A percentile compares a stretch with the other conserved stretches of the same genome.
Conservation (phyloP, 2,113 vertebrate genomes). For the Elanoides forficatus region DNA sequence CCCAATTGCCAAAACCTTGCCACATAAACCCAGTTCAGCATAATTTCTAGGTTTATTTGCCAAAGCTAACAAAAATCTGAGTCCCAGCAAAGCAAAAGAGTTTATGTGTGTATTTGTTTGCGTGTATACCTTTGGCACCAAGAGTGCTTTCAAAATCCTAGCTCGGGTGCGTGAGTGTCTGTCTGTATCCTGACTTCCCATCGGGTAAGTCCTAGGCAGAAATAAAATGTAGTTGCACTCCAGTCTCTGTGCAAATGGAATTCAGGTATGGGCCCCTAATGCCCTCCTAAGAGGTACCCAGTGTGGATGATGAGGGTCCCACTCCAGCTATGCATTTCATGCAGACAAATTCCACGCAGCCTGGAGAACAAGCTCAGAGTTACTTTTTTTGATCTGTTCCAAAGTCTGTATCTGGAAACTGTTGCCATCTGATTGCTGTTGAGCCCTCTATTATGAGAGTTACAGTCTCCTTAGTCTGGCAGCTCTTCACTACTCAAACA, state of each 20-base stretch:
- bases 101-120: background rate
- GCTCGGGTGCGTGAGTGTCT: background rate
- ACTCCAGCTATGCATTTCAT: background rate
- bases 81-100: background rate
- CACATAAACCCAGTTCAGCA: background rate
- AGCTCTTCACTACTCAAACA: background rate
- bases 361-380: background rate
- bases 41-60: background rate
- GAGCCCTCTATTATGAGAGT: background rate
- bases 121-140: background rate
- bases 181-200: background rate
- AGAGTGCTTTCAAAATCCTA: background rate
- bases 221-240: background rate
- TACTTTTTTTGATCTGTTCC: background rate
- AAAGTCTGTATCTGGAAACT: background rate
- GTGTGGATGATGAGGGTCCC: background rate
- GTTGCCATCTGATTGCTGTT: background rate
- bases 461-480: background rate
- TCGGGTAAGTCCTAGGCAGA: background rate
- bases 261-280: background rate
- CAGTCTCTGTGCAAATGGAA: background rate
- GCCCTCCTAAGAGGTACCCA: background rate
- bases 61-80: background rate
- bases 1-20: background rate
- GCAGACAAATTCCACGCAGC: background rate